Percentiles rank a stretch among this genome's conserved stretches.
Conservation (phyloP, 1,140 invertebrate genomes). For the Zaprionus camerounensis region DNA sequence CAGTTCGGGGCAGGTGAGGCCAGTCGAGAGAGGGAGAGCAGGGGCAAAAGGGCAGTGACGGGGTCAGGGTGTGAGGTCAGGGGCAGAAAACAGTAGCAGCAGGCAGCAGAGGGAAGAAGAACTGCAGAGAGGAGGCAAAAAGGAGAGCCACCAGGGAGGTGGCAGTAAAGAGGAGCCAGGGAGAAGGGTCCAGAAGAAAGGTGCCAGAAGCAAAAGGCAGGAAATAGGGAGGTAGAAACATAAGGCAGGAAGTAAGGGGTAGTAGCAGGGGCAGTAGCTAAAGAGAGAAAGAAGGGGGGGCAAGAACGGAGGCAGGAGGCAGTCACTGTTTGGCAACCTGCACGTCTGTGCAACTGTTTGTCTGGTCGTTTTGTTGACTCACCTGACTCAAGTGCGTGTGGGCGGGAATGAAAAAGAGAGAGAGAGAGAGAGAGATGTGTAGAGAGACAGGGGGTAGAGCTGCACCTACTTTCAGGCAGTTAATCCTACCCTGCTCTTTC, state of each 20-base stretch:
- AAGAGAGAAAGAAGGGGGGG: neutral
- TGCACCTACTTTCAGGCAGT: neutral
- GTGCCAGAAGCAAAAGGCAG: neutral
- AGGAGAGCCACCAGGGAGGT: neutral
- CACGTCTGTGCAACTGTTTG: constrained; percentile 42
- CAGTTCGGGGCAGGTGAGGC: constrained; percentile 43
- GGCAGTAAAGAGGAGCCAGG: too few species aligned
- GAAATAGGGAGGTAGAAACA: neutral
- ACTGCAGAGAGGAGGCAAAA: neutral
- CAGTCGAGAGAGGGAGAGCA: neutral
- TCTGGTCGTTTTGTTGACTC: constrained; percentile 23
- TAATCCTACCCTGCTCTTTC: neutral
- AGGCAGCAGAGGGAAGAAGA: neutral
- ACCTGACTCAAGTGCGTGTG: constrained; percentile 34
- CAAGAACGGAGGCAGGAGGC: neutral
- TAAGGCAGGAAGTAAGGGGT: neutral
- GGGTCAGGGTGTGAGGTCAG: neutral
- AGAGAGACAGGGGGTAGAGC: neutral
- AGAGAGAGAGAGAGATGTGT: neutral
- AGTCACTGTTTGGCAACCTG: constrained; percentile 5
- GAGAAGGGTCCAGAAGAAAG: neutral
- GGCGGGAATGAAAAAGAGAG: neutral
- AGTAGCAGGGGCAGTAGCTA: neutral
- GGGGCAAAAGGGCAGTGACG: neutral
- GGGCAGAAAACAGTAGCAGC: neutral